Evolutionary conservation across 92 coral and sea anemone genomes (phyloP).

Genomic region (Virgularia gustaviana): DNA sequence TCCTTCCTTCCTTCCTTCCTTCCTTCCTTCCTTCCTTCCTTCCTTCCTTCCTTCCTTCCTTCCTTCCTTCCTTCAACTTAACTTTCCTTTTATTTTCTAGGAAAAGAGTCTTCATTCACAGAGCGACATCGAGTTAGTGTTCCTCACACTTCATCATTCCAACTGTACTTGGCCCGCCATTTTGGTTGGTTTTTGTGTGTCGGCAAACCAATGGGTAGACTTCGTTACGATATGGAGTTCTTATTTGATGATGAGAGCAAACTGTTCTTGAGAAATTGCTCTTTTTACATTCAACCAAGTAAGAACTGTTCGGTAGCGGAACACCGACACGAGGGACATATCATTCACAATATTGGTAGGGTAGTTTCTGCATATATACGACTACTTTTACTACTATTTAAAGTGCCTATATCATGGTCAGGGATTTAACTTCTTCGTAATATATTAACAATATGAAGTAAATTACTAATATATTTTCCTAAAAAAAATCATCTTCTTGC

Average conservation of each 20-base stretch:
- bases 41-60: constrained; percentile 1
- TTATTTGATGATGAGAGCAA: constrained; percentile 17
- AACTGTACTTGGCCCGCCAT: constrained; percentile 11
- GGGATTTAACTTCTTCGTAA: no score
- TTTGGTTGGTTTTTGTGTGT: constrained; percentile 12
- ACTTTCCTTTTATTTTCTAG: background rate
- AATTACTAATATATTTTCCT: no score
- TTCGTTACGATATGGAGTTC: constrained; percentile 13
- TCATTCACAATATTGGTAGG: no score
- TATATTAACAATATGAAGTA: no score
- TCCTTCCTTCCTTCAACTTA: background rate
- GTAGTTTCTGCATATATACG: no score
- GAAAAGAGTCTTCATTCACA: constrained; percentile 15
- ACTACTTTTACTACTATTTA: no score
- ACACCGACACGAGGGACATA: no score
- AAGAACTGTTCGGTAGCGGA: constrained; percentile 4
- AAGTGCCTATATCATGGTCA: no score
- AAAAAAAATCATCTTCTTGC: no score
- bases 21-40: constrained; percentile 10
- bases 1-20: constrained; percentile 4
- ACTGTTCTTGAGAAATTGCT: constrained; percentile 9
- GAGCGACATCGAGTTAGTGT: constrained; percentile 28
- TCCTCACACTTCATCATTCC: constrained; percentile 15
- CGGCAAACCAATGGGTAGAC: background rate
- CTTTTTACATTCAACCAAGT: constrained; percentile 2